Base-by-base conservation (phyloP, 2,888 invertebrate species). In the Diaphora mendica region DNA sequence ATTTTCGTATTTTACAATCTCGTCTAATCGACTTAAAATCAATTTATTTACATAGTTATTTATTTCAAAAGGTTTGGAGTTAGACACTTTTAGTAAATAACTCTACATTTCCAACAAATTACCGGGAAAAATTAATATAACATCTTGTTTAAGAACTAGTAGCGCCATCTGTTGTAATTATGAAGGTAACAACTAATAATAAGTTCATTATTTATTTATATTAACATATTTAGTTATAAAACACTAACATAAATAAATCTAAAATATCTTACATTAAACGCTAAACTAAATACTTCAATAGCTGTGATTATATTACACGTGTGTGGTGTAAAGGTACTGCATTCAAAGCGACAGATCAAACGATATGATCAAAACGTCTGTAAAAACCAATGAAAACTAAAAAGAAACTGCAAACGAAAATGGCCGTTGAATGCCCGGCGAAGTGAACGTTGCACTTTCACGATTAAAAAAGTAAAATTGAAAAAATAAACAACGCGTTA, bases 401-500 rank as follows among this genome's bases (percentile, higher is more conserved):
- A 94, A 93, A 91, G 91, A 92, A 93, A 91, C 86, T 88, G 86
- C 87, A 88, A 91, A 91, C 91, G 89, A 92, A 92, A 94, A 94
- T 92, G 90, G 91, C 90, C 87, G 92, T 91, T 92, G 93, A 94
- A 94, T 93, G 87, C 90, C 91, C 86, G 87, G 89, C 90, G 91
- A 94, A 94, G 94, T 94, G 94, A 94, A 93, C 93, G 92, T 92
- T 93, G 95, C 95, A 94, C 94, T 95, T 95, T 94, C 93, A 92
- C 93, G 92, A 94, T 92, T 92, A 93, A 92, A 93, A 88, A 88
- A 35, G 2, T 90, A 90, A 90, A 93, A 92, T 90, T 84, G 90
- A 91, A 90, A 87, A 93, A 94, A 92, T 90, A 89, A 91, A 89
- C 88, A 85, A 79, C 88, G 86, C 85, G 90, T 88, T 91, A 88